phyloP scores from a whole-genome alignment of 2,797 vertebrate species.

The Protosalanx chinensis region DNA sequence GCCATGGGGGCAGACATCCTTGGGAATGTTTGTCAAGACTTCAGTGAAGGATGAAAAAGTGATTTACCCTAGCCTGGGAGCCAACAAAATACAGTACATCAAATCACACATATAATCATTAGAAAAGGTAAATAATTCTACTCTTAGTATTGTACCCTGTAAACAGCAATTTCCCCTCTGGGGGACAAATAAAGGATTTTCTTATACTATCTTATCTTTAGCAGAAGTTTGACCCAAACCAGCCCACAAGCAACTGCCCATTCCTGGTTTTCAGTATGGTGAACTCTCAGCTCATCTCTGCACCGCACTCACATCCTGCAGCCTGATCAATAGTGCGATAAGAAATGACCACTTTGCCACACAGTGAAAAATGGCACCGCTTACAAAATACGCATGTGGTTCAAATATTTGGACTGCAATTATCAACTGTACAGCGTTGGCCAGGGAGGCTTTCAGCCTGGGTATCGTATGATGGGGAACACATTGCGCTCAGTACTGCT shows the following conservation, averaged over 20 bases:
- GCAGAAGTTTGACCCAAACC: background rate
- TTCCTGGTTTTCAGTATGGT: too few relatives aligned
- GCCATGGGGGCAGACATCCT: conserved; percentile 24
- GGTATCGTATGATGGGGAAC: background rate
- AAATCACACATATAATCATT: too few relatives aligned
- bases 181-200: too few relatives aligned
- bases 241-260: background rate
- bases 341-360: background rate
- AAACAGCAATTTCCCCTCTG: too few relatives aligned
- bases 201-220: background rate
- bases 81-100: too few relatives aligned
- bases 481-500: background rate
- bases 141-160: too few relatives aligned
- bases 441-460: background rate
- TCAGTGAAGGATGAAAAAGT: conserved; percentile 1
- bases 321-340: too few relatives aligned
- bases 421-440: background rate
- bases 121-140: too few relatives aligned
- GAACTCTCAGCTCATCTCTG: too few relatives aligned
- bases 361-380: background rate
- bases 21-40: conserved; percentile 46
- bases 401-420: background rate
- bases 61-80: conserved; percentile 14
- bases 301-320: too few relatives aligned
- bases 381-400: background rate